phyloP scores from a whole-genome alignment of 2,888 invertebrate genomes.

The Lagria hirta region DNA sequence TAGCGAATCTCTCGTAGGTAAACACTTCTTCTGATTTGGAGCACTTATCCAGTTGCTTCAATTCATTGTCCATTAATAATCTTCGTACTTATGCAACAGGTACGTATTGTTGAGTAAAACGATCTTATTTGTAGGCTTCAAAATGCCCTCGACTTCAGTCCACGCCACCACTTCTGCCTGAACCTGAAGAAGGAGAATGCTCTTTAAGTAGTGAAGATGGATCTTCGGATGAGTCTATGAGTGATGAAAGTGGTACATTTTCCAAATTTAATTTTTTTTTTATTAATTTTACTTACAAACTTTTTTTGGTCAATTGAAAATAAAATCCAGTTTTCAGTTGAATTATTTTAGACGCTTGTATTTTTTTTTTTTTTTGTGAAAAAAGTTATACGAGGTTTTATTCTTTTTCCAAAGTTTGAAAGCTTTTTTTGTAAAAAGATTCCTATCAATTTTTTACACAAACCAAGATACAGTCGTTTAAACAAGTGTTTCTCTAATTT shows the following conservation, averaged over 20 bases:
- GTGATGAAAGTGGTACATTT: conserved; percentile 49
- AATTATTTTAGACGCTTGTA: not conserved
- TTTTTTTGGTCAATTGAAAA: not conserved
- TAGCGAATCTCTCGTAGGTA: conserved; percentile 48
- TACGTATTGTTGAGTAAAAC: conserved; percentile 54
- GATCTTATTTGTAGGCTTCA: conserved; percentile 49
- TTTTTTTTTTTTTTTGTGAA: conserved; percentile 2
- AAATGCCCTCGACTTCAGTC: conserved; percentile 38
- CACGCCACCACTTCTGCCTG: conserved; percentile 19
- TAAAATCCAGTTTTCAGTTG: not conserved
- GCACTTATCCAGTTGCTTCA: conserved; percentile 50
- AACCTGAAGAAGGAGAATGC: conserved; percentile 69
- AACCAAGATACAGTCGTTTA: no score
- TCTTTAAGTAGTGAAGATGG: conserved; percentile 55
- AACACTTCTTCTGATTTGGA: conserved; percentile 52
- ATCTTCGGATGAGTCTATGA: conserved; percentile 42
- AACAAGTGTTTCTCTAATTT: no score
- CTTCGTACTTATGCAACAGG: conserved; percentile 59
- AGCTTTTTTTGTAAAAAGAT: no score
- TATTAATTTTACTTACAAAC: conserved; percentile 23
- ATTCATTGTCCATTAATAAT: conserved; percentile 55
- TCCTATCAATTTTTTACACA: no score
- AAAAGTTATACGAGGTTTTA: not conserved
- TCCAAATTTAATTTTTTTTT: conserved; percentile 29
- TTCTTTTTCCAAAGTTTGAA: no score